Percentiles rank a stretch among this genome's conserved stretches.
These are phyloP conservation scores for Oscheius sp. DNA, from an alignment of 2,888 invertebrate genomes.

Conservation along the genomic window DNA sequence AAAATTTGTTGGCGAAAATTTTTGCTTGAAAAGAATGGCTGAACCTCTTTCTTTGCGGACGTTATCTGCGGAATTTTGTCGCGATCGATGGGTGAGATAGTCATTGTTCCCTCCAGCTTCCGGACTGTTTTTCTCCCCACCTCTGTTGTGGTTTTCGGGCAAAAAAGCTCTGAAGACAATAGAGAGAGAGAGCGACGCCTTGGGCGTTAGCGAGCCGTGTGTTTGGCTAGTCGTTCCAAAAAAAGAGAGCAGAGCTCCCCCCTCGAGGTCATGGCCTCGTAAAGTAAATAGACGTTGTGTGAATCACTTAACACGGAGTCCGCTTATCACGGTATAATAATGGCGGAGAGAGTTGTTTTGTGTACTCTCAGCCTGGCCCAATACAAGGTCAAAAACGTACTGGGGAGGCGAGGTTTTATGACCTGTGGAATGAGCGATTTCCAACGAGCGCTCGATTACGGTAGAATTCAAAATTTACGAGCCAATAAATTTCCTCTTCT, in stretches of 20 bases:
- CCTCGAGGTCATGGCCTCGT: conserved; percentile 2
- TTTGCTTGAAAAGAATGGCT: neutral
- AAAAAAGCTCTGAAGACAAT: neutral
- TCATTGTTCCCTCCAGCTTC: too few species aligned
- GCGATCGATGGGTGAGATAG: conserved; percentile 25
- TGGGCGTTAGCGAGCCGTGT: neutral
- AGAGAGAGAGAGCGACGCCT: neutral
- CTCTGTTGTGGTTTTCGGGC: neutral
- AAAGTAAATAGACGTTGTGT: neutral
- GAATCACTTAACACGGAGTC: conserved; percentile 3
- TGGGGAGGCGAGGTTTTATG: too few species aligned
- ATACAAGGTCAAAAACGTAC: too few species aligned
- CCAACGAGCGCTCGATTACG: too few species aligned
- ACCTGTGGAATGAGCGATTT: too few species aligned
- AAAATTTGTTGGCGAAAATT: neutral
- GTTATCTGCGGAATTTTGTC: conserved; percentile 25
- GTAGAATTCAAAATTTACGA: too few species aligned
- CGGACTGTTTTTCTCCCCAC: neutral
- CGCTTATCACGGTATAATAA: too few species aligned
- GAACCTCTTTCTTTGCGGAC: neutral
- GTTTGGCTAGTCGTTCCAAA: neutral
- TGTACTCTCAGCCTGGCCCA: too few species aligned
- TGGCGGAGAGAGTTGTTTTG: too few species aligned
- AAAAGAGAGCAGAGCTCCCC: neutral
- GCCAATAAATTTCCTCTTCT: too few species aligned